Base-by-base conservation (phyloP, 2,113 vertebrate species). In the Rhagologus leucostigma region DNA sequence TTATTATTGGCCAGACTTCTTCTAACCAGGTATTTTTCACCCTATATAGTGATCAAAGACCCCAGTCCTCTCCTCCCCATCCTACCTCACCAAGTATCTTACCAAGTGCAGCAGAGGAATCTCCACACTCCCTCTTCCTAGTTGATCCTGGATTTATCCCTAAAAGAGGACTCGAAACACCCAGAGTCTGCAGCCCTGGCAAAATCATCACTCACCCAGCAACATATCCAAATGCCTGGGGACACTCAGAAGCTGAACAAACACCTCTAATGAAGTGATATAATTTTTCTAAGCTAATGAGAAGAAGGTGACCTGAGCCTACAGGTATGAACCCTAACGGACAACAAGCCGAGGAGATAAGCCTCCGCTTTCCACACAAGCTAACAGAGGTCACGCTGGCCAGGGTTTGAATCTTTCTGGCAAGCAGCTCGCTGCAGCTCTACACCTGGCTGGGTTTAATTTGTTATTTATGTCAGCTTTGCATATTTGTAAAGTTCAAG, bases 391-490 rank as follows among this genome's bases (percentile, higher is more conserved):
- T 97, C 96, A 98, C 1, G 22, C 96, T 96, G 87, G 95, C 83
- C 71, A 91, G 91, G 86, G 86, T 73, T 87, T 91, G 92, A 94
- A 95, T 97, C 97, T 97, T 93, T 97, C 97, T 97, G 91, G 63
- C 96, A 96, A 96, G 93, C 89, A 93, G 94, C 84, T 77, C 70
- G 1, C 96, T 89, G 57, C 92, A 97, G 96, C 97, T 97, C 98
- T 98, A 97, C 98, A 98, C 98, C 98, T 98, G 98, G 97, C 98
- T 98, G 98, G 93, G 96, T 98, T 98, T 98, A 98, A 98, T 98
- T 98, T 98, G 98, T 98, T 98, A 98, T 98, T 98, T 98, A 98
- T 98, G 98, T 98, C 98, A 98, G 98, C 98, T 98, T 98, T 98
- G 98, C 98, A 98, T 98, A 98, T 98, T 98, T 98, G 98, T 98